Base-by-base conservation (phyloP, 2,888 invertebrate genomes). In the Pasiphila rectangulata region DNA sequence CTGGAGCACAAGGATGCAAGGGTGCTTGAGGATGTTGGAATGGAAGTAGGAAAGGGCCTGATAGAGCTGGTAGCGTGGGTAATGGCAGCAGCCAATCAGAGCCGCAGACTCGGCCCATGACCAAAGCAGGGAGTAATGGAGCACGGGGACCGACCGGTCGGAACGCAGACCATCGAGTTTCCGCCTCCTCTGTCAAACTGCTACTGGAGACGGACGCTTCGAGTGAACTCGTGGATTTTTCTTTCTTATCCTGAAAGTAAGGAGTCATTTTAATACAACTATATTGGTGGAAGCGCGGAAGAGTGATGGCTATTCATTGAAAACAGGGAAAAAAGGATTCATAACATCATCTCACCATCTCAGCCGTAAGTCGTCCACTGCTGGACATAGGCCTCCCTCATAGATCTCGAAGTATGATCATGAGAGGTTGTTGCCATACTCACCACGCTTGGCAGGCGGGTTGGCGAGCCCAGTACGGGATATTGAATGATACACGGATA, bases 71-170 rank as follows among this genome's bases (percentile, higher is more conserved):
- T 7, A 89, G 45, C 0, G 83, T 81, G 0, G 88, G 88, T 27
- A 89, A 56, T 0, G 88, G 89, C 7, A 89, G 84, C 41, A 89
- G 67, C 89, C 89, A 89, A 16, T 89, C 89, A 0, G 89, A 86
- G 0, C 89, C 89, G 38, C 88, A 89, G 0, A 89, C 89, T n/a
- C 89, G 64, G 2, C 88, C 86, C 83, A 89, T 88, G 10, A 88
- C 87, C 6, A 89, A 50, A 0, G 89, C 86, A 0, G 88, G 86
- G 4, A 89, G 63, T 24, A 87, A 55, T 0, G 88, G 89, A n/a
- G 86, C 81, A 0, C 87, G 72, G 0, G 83, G 87, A 0, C 88
- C 87, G 1, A 89, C 89, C 0, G 89, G 89, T 3, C 88, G 72
- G 60, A 89, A 89, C 0, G 89, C 89, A 0, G 89, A 89, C 83